These are phyloP conservation scores for Metridium senile DNA, from an alignment of 92 coral and sea anemone genomes.

Conservation along the genomic window DNA sequence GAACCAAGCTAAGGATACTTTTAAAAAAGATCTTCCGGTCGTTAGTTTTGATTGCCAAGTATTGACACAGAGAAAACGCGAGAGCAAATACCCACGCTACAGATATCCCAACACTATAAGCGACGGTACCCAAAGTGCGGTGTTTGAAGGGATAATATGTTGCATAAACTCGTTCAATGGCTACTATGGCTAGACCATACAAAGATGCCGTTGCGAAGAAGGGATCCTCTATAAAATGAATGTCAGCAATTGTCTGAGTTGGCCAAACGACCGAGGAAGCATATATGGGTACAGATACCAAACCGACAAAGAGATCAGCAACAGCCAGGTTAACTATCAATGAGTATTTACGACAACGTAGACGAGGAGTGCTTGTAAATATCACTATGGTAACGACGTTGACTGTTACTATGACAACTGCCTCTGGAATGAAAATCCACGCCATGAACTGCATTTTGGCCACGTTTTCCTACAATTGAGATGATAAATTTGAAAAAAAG, in stretches of 20 bases:
- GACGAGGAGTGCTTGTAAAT: background rate
- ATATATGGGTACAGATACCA: background rate
- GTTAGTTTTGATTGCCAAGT: too few species aligned
- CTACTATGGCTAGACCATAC: background rate
- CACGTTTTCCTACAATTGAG: background rate
- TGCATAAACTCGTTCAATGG: conserved; percentile 3
- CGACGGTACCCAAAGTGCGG: background rate
- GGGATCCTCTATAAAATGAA: background rate
- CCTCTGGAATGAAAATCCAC: background rate
- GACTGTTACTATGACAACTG: conserved; percentile 3
- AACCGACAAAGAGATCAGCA: conserved; percentile 3
- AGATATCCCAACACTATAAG: background rate
- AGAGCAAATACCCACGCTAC: background rate
- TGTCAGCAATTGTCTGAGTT: too few species aligned
- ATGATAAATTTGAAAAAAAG: background rate
- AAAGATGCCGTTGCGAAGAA: background rate
- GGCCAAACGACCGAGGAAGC: background rate
- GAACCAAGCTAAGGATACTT: too few species aligned
- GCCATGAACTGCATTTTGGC: background rate
- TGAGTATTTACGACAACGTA: background rate
- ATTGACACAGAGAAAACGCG: too few species aligned
- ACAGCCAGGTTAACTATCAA: background rate
- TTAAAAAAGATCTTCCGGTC: too few species aligned
- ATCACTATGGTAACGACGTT: background rate
- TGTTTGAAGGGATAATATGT: background rate